Conservation (phyloP, 2,113 vertebrate genomes). For the Ciconia maguari region DNA sequence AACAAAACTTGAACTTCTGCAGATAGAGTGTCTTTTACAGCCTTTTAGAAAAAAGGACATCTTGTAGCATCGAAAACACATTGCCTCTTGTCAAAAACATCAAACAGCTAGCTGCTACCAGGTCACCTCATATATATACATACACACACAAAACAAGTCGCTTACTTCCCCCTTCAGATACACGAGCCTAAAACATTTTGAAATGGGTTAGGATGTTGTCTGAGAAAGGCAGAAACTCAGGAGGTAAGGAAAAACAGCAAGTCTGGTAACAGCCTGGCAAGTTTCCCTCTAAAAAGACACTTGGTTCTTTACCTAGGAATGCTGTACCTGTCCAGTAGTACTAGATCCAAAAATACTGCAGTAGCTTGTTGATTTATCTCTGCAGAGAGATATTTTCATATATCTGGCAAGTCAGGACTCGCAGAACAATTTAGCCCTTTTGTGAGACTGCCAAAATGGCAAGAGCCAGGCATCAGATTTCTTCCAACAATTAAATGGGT, state of each 20-base stretch:
- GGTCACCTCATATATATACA: neutral
- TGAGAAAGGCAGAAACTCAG: neutral
- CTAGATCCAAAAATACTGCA: neutral
- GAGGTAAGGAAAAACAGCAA: neutral
- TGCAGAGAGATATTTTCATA: conserved; percentile 4
- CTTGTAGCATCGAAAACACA: neutral
- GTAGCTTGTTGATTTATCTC: neutral
- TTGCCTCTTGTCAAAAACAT: neutral
- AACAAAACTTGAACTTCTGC: neutral
- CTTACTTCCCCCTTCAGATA: neutral
- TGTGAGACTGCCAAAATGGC: conserved; percentile 15
- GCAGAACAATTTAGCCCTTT: neutral
- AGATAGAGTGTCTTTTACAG: neutral
- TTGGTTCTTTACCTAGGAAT: neutral
- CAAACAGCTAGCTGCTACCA: neutral
- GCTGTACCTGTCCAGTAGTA: neutral
- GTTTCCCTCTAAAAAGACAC: neutral
- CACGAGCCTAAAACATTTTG: neutral
- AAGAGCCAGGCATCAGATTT: conserved; percentile 26
- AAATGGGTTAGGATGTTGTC: neutral
- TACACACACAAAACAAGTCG: neutral
- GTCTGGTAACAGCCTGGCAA: neutral
- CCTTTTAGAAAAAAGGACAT: neutral
- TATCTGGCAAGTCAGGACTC: conserved; percentile 5
- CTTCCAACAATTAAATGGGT: conserved; percentile 34